Evolutionary conservation across 2,888 invertebrate genomes (phyloP), one percentile per base, ranked within the genome.

Genomic region (Netelia inedita): DNA sequence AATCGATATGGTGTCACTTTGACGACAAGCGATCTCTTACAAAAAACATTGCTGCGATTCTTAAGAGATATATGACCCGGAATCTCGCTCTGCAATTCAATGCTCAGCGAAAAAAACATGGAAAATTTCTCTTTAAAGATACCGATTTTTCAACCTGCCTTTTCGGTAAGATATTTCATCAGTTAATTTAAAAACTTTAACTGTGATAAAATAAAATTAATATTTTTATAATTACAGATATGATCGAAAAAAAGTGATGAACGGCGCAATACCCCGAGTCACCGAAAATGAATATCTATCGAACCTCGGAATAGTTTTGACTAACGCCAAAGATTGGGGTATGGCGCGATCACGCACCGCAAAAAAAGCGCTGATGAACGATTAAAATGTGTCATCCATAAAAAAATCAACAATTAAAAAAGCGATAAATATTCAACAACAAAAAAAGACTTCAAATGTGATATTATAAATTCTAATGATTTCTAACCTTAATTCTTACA

Each of bases 161-260:
- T n/a, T 14, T 63, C 2, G 61, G 79, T 71, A 43, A 63, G 57
- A 59, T 76, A 46, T 28, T 21, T 50, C 11, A 61, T 69, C 68
- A 41, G 8, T 63, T 35, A 14, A 53, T 11, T 35, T 35, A 75
- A 65, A 75, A 16, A 65, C 28, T 65, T 53, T 65, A 65, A 16
- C 1, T 28, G 8, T 23, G 53, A 53, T 35, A 19, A 46, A 76
- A 69, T 50, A 11, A 55, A 78, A 55, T 61, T 35, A n/a, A n/a
- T n/a, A n/a, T n/a, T n/a, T n/a, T n/a, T n/a, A n/a, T n/a, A n/a
- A n/a, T n/a, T n/a, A n/a, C n/a, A 71, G 78, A 46, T 63, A 19
- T 69, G n/a, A 78, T 78, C 41, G 63, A 71, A n/a, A 28, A 61
- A 66, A 66, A 61, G 78, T 63, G 5, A 50, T 50, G n/a, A 79